phyloP scores from a whole-genome alignment of 1,140 invertebrate species.

The Brachionus angularis region DNA sequence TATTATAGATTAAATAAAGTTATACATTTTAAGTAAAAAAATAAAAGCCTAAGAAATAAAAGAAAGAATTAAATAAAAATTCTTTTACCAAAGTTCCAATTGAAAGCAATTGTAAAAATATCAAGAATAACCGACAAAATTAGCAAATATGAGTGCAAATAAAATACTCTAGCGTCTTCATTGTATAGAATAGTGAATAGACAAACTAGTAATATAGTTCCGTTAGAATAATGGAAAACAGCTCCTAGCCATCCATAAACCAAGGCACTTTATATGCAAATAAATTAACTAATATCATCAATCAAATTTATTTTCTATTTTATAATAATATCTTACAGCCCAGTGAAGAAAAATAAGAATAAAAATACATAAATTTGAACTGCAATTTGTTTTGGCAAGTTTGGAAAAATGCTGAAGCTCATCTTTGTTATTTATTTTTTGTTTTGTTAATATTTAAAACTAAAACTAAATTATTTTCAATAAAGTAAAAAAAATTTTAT shows the following conservation, averaged over 20 bases:
- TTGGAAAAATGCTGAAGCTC: not conserved
- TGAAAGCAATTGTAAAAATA: not conserved
- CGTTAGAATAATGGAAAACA: not conserved
- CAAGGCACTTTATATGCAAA: conserved; percentile 13
- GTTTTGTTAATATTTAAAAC: not conserved
- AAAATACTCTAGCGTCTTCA: not conserved
- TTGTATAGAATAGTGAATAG: conserved; percentile 5
- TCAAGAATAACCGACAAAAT: not conserved
- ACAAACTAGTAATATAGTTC: not conserved
- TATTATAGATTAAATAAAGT: no score
- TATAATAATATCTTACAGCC: not conserved
- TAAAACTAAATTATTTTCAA: not conserved
- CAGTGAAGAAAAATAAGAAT: not conserved
- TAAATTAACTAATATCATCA: not conserved
- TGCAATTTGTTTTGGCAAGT: not conserved
- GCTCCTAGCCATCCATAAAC: not conserved
- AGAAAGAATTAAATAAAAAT: no score
- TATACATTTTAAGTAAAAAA: no score
- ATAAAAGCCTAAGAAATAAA: no score
- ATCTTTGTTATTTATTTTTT: no score
- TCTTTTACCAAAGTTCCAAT: not conserved
- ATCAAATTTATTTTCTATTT: no score
- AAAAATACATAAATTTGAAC: not conserved
- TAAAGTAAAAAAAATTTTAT: no score
- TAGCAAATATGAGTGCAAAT: not conserved